Percentiles rank a stretch among this genome's conserved stretches.
These are phyloP conservation scores for Muraenolepis orangiensis DNA, from an alignment of 2,797 vertebrate species.

Conservation along the genomic window DNA sequence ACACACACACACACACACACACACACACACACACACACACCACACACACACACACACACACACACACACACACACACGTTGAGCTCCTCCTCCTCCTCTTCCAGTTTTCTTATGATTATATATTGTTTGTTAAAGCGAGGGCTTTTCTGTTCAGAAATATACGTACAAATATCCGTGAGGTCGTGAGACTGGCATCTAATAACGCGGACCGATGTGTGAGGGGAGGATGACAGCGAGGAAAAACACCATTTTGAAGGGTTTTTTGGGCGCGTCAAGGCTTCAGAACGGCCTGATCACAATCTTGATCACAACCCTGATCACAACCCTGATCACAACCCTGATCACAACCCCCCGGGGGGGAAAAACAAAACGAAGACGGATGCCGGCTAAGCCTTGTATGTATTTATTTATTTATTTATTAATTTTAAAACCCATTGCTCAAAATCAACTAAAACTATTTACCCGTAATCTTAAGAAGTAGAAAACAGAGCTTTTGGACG, in stretches of 20 bases:
- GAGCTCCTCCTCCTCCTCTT: conserved; percentile 43
- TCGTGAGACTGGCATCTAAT: conserved; percentile 64
- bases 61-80: conserved; percentile 61
- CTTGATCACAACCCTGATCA: no score
- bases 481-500: no score
- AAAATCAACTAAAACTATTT: no score
- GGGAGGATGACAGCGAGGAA: conserved; percentile 66
- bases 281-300: conserved; percentile 51
- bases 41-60: no score
- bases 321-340: no score
- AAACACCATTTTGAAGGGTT: conserved; percentile 60
- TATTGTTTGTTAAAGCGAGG: conserved; percentile 51
- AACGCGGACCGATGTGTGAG: conserved; percentile 66
- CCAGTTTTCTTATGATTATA: conserved; percentile 30
- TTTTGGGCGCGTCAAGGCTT: conserved; percentile 56
- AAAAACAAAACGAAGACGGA: conserved; percentile 47
- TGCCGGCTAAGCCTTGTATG: conserved; percentile 29
- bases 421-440: no score
- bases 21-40: conserved; percentile 67
- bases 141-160: conserved; percentile 53
- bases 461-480: no score
- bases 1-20: conserved; percentile 64
- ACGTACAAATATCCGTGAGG: conserved; percentile 70
- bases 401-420: no score
- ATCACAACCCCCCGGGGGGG: no score